Base-by-base conservation (phyloP, 2,113 vertebrate species). In the Menidia beryllina region DNA sequence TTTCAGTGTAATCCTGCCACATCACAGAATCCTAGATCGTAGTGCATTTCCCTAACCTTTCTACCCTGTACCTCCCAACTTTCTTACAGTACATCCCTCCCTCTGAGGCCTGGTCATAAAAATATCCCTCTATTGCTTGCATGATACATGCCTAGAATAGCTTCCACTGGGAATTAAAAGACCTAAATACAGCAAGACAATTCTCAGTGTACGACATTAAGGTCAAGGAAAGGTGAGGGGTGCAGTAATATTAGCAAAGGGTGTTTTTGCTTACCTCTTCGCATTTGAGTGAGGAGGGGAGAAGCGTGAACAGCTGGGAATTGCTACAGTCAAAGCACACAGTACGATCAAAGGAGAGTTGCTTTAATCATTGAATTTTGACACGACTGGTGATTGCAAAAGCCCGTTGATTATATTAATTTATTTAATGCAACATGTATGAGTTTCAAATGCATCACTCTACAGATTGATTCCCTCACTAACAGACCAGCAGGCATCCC, bases 81-180 rank as follows among this genome's bases (percentile, higher is more conserved):
- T 62, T 26, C 58, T 67, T 36, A 56, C n/a, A n/a, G n/a, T n/a
- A n/a, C 21, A 38, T 39, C 5, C 52, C 47, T 2, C 60, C 57
- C 60, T 49, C 25, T 55, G 57, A 74, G 73, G 69, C 68, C 81
- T 53, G 56, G 41, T 60, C 75, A 75, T 91, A 87, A 87, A 91
- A 85, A 88, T 86, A 85, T 74, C 59, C 72, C 48, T 80, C 87
- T 84, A 92, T 89, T 91, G 87, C 90, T 91, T 77, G 86, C 86
- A 86, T 81, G 50, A 87, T 57, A 77, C 91, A 90, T 94, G 90
- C 88, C 84, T 89, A 80, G 84, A 90, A 93, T 93, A 93, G 89
- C 92, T 94, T 93, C 89, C 87, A 81, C 70, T 90, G 88, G 91
- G 91, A 91, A 79, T 83, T 84, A 83, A 86, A 87, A 73, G 59